Evolutionary conservation across 2,113 vertebrate species (phyloP).

Genomic region (Rhynchomys soricoides): DNA sequence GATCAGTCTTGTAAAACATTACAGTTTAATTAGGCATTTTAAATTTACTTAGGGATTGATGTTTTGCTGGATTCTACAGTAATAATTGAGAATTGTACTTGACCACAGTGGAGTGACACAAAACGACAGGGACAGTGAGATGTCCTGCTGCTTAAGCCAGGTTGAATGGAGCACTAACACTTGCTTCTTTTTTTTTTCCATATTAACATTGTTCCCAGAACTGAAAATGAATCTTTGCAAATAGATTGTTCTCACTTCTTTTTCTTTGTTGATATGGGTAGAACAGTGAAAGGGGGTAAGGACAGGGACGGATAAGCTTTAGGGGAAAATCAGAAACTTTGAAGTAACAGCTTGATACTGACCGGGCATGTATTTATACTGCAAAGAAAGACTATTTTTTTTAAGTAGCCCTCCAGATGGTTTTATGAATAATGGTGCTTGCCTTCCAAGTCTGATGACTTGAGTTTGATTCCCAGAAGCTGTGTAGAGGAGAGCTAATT

Average conservation of each 20-base stretch:
- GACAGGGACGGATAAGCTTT: background rate
- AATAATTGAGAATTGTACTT: background rate
- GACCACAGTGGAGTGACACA: background rate
- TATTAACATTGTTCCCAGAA: background rate
- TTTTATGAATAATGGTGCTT: background rate
- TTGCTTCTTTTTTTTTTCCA: background rate
- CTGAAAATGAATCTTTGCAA: background rate
- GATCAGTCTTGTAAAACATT: background rate
- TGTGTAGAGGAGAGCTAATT: background rate
- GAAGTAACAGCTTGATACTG: background rate
- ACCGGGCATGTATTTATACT: slow-evolving; percentile 39
- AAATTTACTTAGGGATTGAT: background rate
- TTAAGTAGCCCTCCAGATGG: background rate
- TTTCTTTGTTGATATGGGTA: background rate
- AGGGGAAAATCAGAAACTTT: background rate
- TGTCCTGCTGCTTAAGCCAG: background rate
- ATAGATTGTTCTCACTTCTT: background rate
- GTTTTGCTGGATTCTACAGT: background rate
- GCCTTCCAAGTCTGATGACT: background rate
- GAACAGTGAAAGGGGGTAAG: background rate
- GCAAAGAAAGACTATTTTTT: background rate
- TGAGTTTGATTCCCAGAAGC: background rate
- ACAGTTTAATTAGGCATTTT: slow-evolving; percentile 11
- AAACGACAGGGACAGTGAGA: background rate
- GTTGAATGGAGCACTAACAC: background rate